A percentile compares a stretch with the other conserved stretches of the same genome.
phyloP scores from a whole-genome alignment of 2,888 invertebrate species.

The Drosophila kanekoi region DNA sequence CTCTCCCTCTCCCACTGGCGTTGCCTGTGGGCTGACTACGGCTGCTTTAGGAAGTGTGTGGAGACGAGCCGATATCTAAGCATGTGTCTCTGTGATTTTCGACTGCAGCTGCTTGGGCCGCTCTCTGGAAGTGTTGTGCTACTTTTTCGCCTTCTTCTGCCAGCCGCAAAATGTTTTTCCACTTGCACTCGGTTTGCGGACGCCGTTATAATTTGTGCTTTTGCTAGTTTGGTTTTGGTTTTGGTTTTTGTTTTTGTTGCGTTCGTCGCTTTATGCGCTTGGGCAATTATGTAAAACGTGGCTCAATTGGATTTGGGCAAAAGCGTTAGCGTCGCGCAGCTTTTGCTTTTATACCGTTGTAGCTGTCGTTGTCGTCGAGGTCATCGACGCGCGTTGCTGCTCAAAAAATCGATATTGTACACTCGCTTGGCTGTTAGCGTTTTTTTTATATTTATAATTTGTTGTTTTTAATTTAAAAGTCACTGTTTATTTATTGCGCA shows the following conservation, averaged over 20 bases:
- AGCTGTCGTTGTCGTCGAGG: slow-evolving; percentile 60
- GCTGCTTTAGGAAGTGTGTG: slow-evolving; percentile 96
- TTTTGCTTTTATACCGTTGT: slow-evolving; percentile 43
- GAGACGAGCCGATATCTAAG: slow-evolving; percentile 96
- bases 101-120: slow-evolving; percentile 63
- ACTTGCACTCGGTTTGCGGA: slow-evolving; percentile 58
- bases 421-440: slow-evolving; percentile 32
- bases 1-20: slow-evolving; percentile 30
- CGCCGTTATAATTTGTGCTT: slow-evolving; percentile 62
- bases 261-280: slow-evolving; percentile 56
- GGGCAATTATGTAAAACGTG: slow-evolving; percentile 74
- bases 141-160: slow-evolving; percentile 49
- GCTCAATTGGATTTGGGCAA: slow-evolving; percentile 61
- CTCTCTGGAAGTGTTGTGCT: slow-evolving; percentile 47
- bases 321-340: slow-evolving; percentile 27
- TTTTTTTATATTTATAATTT: slow-evolving; percentile 6
- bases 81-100: slow-evolving; percentile 86
- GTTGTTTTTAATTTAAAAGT: slow-evolving; percentile 15
- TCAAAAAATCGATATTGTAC: slow-evolving; percentile 68
- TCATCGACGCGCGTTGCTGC: slow-evolving; percentile 67
- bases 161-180: slow-evolving; percentile 49
- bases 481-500: slow-evolving; percentile 23
- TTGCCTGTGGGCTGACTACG: slow-evolving; percentile 88
- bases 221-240: slow-evolving; percentile 40
- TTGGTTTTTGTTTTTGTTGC: slow-evolving; percentile 34